These are phyloP conservation scores for Heterochromis multidens DNA, from an alignment of 2,113 vertebrate species.

Conservation along the genomic window DNA sequence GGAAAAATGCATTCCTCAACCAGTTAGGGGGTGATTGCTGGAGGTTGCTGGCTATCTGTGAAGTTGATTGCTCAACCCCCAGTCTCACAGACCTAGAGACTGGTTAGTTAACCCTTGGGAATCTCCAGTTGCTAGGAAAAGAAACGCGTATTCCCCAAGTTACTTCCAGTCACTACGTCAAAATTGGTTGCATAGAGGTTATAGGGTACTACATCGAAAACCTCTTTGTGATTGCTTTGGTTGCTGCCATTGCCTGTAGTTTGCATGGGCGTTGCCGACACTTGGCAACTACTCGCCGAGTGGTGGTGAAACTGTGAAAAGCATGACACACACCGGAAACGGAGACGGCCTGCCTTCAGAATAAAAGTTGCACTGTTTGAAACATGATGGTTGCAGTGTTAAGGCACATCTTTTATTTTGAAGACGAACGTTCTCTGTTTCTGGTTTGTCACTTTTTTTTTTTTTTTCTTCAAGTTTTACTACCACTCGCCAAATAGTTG, in stretches of 20 bases:
- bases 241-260: neutral
- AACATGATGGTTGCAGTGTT: neutral
- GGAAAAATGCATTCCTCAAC: no score
- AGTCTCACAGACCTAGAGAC: neutral
- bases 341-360: neutral
- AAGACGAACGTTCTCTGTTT: neutral
- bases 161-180: neutral
- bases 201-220: neutral
- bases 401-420: neutral
- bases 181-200: neutral
- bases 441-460: no score
- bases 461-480: no score
- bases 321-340: no score
- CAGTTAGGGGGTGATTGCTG: no score
- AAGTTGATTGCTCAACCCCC: neutral
- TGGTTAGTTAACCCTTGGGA: no score
- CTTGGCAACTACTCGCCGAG: neutral
- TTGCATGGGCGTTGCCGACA: neutral
- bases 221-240: neutral
- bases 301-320: neutral
- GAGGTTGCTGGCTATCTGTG: no score
- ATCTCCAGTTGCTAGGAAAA: no score
- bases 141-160: neutral
- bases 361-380: neutral
- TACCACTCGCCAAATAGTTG: no score